A percentile compares a stretch with the other conserved stretches of the same genome.
phyloP scores from a whole-genome alignment of 2,888 invertebrate species.

The Drosophila fulvimacula region DNA sequence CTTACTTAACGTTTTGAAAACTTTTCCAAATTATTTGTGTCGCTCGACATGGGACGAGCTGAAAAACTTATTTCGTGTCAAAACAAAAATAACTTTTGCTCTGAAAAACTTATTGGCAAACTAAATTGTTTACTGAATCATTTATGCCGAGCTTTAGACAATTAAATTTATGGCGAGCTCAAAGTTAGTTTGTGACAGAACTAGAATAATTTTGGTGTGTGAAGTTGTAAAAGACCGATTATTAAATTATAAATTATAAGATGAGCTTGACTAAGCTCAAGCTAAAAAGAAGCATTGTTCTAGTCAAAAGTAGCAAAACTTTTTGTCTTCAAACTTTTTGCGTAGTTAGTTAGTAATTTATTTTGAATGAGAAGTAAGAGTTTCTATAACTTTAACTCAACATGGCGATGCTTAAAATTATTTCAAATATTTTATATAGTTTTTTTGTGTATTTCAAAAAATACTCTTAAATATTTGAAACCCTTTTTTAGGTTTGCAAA shows the following conservation, averaged over 20 bases:
- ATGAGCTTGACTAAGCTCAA: too few species aligned
- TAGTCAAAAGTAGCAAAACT: too few species aligned
- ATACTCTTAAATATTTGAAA: too few species aligned
- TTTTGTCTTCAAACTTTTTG: too few species aligned
- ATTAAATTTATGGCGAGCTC: not conserved
- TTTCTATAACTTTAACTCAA: too few species aligned
- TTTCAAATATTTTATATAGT: too few species aligned
- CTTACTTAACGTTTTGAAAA: conserved; percentile 1
- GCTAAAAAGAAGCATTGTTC: too few species aligned
- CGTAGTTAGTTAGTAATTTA: too few species aligned
- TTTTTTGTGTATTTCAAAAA: too few species aligned
- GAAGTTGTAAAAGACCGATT: not conserved
- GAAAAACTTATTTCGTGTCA: conserved; percentile 2
- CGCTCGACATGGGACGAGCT: conserved; percentile 1
- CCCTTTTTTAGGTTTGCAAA: too few species aligned
- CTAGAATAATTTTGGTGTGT: not conserved
- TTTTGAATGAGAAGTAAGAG: not conserved
- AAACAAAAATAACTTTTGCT: conserved; percentile 10
- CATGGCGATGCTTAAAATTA: too few species aligned
- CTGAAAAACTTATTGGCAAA: conserved; percentile 19
- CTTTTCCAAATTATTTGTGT: not conserved
- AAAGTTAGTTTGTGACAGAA: not conserved
- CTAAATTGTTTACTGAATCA: conserved; percentile 8
- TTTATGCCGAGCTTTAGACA: not conserved
- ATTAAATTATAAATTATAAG: not conserved